Base-by-base conservation (phyloP, 92 coral and sea anemone genomes). In the Palythoa grandiflora region DNA sequence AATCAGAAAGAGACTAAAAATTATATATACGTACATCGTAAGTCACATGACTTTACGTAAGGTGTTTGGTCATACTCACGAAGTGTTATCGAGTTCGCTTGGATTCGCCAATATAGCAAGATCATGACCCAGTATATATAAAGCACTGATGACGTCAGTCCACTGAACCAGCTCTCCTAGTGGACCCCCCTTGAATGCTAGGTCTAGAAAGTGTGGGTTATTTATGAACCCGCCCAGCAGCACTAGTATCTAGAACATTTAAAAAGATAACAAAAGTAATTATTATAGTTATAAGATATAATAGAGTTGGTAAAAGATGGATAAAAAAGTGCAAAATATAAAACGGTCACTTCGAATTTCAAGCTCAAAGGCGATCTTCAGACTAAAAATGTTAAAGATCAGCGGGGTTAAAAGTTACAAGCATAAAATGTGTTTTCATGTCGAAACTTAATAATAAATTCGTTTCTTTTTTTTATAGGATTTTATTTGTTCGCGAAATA, bases 111-210 rank as follows among this genome's bases (percentile, higher is more conserved):
- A 13, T 0, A 80, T 59, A n/a, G 63, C 73, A 39, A 80, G 38
- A 1, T 80, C 85, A 38, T 80, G 85, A 21, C 85, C 85, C 57
- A 80, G 16, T 17, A 80, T 65, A 12, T 44, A 80, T 51, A 80
- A n/a, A 15, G 85, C 73, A 39, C 74, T 80, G 85, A 80, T 80
- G 74, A 80, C 73, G 85, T 80, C 85, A 20, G 53, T 80, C 85
- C 28, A 28, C 28, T 28, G 28, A 28, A 28, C 28, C 28, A 28
- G 28, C 28, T 28, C 28, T 28, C 28, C 85, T 2, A 39, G 74
- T 39, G 85, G 85, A 47, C 73, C 85, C 85, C 85, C 85, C 13
- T 68, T 65, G 75, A 80, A 80, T 11, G 85, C 85, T 1, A 1
- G 1, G 16, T 80, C 74, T 44, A 80, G 74, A 20, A 80, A n/a